Evolutionary conservation across 1,140 invertebrate genomes (phyloP), one percentile per base, ranked within the genome.

Genomic region (Globodera ellingtonae): DNA sequence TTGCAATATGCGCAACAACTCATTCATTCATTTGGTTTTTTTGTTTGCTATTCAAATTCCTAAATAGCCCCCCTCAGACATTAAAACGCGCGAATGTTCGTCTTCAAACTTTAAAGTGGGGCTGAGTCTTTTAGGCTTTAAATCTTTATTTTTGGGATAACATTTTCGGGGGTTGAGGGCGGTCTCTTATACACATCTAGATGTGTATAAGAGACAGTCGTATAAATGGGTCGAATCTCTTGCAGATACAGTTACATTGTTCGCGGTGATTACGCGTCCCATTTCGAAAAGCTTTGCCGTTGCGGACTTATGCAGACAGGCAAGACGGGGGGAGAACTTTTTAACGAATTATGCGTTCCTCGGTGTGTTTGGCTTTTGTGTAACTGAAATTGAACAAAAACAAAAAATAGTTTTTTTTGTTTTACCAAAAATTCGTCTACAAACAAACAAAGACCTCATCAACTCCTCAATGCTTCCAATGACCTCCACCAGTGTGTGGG

Each of bases 281-380:
- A 82, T 48, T 71, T 46, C 3, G 35, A 66, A 62, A 48, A 52
- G 48, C 50, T 71, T 24, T 56, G 65, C 4, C 35, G 18, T 69
- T 77, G 15, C 50, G 24, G 24, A 50, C 21, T 52, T 77, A 62
- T 77, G 62, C 59, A 69, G 47, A 47, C 24, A 77, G 50, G 52
- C 65, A 24, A 77, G 67, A n/a, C n/a, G n/a, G n/a, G n/a, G n/a
- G n/a, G n/a, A n/a, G n/a, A n/a, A n/a, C n/a, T n/a, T n/a, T n/a
- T n/a, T n/a, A n/a, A 13, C 81, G 48, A 9, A 81, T 50, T 21
- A 81, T 13, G 18, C 35, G 18, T 47, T 81, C 15, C 70, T 81
- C 80, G 8, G 50, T 47, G 62, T 52, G 21, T 71, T 83, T 81
- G 35, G 80, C 80, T 24, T 82, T 67, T 3, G 73, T 13, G 65